A percentile compares a stretch with the other conserved stretches of the same genome.
Conservation (phyloP, 2,113 vertebrate genomes). For the Pseudolaguvia tuberculata region DNA sequence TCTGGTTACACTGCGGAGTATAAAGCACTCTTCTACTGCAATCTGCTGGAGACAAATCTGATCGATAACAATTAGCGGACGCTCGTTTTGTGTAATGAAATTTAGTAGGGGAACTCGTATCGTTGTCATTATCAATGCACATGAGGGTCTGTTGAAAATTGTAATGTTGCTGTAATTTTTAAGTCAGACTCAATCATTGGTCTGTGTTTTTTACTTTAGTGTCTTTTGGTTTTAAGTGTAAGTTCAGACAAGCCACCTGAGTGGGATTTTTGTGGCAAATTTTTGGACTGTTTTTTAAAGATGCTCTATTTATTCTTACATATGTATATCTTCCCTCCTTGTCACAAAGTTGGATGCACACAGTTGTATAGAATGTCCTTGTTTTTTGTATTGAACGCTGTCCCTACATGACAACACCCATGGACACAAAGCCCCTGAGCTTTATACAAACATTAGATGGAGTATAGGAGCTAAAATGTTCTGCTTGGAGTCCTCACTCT, state of each 20-base stretch:
- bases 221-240: not conserved
- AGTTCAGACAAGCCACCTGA: not conserved
- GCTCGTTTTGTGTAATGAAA: conserved; percentile 46
- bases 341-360: too few species aligned
- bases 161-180: not conserved
- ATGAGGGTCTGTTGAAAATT: not conserved
- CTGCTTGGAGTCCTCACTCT: too few species aligned
- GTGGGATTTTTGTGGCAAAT: too few species aligned
- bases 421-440: too few species aligned
- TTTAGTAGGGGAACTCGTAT: not conserved
- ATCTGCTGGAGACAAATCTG: conserved; percentile 24
- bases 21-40: not conserved
- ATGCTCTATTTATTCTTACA: too few species aligned
- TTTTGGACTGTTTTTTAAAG: too few species aligned
- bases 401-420: too few species aligned
- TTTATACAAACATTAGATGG: too few species aligned
- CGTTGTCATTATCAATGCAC: not conserved
- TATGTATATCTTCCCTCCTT: too few species aligned
- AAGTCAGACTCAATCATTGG: not conserved
- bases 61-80: conserved; percentile 68
- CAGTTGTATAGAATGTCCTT: too few species aligned
- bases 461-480: too few species aligned
- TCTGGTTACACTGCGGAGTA: not conserved
- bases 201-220: not conserved
- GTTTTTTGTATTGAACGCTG: too few species aligned